These are phyloP conservation scores for Rhamphomyia laevipes DNA, from an alignment of 2,888 invertebrate genomes.

Conservation along the genomic window DNA sequence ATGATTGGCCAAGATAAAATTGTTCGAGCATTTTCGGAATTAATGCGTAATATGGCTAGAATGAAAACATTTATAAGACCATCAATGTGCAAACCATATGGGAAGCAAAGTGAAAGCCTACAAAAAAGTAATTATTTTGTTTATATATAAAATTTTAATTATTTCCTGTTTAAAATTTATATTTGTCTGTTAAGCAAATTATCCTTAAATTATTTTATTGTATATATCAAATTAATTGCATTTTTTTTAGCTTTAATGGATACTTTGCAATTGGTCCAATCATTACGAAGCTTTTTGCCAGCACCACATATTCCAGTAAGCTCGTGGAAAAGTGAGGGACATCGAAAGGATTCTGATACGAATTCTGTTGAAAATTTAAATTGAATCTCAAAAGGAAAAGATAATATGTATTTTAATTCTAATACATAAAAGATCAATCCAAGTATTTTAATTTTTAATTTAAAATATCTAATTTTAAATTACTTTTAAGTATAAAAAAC, in stretches of 20 bases:
- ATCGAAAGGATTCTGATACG: constrained; percentile 39
- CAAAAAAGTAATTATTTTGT: constrained; percentile 65
- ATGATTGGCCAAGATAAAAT: constrained; percentile 71
- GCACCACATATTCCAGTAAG: constrained; percentile 81
- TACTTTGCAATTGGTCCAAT: constrained; percentile 77
- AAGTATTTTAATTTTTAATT: no score
- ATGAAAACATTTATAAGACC: constrained; percentile 82
- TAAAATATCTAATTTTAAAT: no score
- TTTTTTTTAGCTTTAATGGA: constrained; percentile 57
- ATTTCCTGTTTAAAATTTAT: no score
- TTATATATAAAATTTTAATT: no score
- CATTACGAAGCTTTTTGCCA: constrained; percentile 70
- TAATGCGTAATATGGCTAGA: constrained; percentile 78
- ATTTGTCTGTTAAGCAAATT: background rate
- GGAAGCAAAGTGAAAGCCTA: constrained; percentile 77
- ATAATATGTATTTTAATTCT: no score
- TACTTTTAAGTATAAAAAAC: no score
- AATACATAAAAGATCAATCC: no score
- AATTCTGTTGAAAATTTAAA: constrained; percentile 10
- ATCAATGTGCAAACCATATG: constrained; percentile 83
- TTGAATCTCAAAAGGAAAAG: background rate
- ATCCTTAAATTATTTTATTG: constrained; percentile 1
- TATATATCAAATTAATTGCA: background rate
- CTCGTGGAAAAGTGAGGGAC: constrained; percentile 81
- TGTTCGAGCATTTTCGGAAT: constrained; percentile 71